phyloP scores from a whole-genome alignment of 2,888 invertebrate species.

The Chydorus sphaericus region DNA sequence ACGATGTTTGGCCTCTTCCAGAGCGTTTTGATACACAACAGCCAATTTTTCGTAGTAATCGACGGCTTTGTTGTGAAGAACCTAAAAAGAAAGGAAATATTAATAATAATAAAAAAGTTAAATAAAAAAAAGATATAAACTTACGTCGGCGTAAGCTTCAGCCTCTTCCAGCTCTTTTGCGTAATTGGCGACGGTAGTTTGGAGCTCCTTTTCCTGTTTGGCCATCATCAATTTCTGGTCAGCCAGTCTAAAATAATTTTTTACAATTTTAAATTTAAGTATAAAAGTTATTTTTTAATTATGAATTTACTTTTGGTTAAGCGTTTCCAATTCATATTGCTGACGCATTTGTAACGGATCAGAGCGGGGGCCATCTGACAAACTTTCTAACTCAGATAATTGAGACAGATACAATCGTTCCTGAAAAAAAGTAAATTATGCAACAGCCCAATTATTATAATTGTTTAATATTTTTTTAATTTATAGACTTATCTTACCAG shows the following conservation, averaged over 20 bases:
- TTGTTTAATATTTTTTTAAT: no score
- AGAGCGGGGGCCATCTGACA: not conserved
- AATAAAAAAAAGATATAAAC: no score
- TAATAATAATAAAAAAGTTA: no score
- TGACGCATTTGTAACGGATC: not conserved
- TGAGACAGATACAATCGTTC: slow-evolving; percentile 1
- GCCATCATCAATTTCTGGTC: not conserved
- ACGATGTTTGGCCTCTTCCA: no score
- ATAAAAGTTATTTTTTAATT: no score
- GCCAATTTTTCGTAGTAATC: no score
- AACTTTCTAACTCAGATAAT: not conserved
- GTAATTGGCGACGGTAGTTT: not conserved
- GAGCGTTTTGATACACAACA: no score
- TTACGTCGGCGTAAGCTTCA: not conserved
- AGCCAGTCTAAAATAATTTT: not conserved
- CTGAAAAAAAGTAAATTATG: not conserved
- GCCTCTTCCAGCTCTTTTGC: not conserved
- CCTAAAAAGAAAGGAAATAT: no score
- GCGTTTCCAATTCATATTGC: not conserved
- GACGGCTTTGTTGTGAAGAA: no score
- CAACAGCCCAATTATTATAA: no score
- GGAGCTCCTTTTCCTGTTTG: not conserved
- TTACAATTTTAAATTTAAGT: not conserved
- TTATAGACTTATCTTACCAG: not conserved
- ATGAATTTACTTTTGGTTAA: not conserved